Evolutionary conservation across 2,888 invertebrate species (phyloP).

Genomic region (Ephialtes manifestator): DNA sequence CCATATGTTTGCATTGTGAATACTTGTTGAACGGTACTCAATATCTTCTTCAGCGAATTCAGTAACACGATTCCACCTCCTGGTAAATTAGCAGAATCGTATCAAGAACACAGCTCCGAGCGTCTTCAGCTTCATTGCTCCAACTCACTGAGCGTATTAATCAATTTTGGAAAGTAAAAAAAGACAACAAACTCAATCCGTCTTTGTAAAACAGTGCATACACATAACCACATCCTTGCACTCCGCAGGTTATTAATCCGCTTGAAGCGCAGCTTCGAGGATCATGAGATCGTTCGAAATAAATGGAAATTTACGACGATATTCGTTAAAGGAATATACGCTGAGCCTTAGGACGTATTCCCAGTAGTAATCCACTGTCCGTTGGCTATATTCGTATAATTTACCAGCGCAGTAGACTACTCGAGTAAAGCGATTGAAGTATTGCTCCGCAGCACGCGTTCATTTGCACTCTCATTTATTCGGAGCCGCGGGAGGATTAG

Average conservation of each 20-base stretch:
- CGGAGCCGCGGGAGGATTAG: conserved; percentile 64
- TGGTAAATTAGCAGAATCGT: background rate
- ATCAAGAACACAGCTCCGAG: conserved; percentile 49
- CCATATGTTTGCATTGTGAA: background rate
- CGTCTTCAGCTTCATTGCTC: conserved; percentile 32
- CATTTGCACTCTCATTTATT: conserved; percentile 71
- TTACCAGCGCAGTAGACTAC: conserved; percentile 52
- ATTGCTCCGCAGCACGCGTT: conserved; percentile 67
- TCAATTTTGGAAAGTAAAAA: conserved; percentile 59
- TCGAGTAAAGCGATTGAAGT: conserved; percentile 66
- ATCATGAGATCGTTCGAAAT: conserved; percentile 66
- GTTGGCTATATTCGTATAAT: conserved; percentile 58
- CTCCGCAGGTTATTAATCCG: conserved; percentile 64
- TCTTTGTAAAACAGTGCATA: conserved; percentile 36
- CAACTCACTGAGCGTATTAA: conserved; percentile 16
- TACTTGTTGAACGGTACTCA: background rate
- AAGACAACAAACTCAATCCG: conserved; percentile 39
- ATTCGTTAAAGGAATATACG: conserved; percentile 63
- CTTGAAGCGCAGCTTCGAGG: conserved; percentile 50
- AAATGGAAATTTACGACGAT: conserved; percentile 70
- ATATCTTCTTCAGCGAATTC: background rate
- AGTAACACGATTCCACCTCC: background rate
- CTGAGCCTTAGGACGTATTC: conserved; percentile 31
- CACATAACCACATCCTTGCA: conserved; percentile 30
- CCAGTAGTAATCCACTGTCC: conserved; percentile 56